A percentile compares a stretch with the other conserved stretches of the same genome.
phyloP scores from a whole-genome alignment of 2,888 invertebrate genomes.

The Stenolophus ochropezus region DNA sequence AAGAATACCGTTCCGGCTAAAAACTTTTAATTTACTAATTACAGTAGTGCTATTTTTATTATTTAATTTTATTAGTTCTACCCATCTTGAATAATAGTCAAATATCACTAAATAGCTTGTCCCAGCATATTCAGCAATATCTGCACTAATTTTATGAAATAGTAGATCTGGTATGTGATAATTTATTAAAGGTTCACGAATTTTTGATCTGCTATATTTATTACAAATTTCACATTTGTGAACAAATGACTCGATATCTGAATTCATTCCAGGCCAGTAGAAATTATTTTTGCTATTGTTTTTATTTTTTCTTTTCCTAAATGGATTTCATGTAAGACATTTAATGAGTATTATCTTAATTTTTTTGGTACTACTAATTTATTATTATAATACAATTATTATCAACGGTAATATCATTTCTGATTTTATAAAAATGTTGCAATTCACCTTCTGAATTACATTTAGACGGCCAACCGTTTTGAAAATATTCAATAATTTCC shows the following conservation, averaged over 20 bases:
- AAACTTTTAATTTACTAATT: not conserved
- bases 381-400: conserved; percentile 57
- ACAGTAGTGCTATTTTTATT: not conserved
- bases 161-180: conserved; percentile 33
- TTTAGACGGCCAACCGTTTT: conserved; percentile 54
- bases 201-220: not conserved
- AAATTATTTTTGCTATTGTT: conserved; percentile 50
- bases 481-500: not conserved
- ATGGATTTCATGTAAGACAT: conserved; percentile 62
- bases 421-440: conserved; percentile 57
- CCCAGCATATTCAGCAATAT: conserved; percentile 1
- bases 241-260: not conserved
- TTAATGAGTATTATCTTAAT: conserved; percentile 57
- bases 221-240: not conserved
- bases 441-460: conserved; percentile 27
- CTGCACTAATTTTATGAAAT: conserved; percentile 15
- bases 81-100: conserved; percentile 4
- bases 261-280: not conserved
- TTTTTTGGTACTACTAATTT: conserved; percentile 60
- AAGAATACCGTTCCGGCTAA: not conserved
- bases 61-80: conserved; percentile 4
- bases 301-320: conserved; percentile 61
- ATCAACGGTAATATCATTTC: conserved; percentile 58
- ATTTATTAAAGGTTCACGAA: not conserved
- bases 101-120: conserved; percentile 10